phyloP scores from a whole-genome alignment of 2,113 vertebrate species.

The Ptychochromis oligacanthus region DNA sequence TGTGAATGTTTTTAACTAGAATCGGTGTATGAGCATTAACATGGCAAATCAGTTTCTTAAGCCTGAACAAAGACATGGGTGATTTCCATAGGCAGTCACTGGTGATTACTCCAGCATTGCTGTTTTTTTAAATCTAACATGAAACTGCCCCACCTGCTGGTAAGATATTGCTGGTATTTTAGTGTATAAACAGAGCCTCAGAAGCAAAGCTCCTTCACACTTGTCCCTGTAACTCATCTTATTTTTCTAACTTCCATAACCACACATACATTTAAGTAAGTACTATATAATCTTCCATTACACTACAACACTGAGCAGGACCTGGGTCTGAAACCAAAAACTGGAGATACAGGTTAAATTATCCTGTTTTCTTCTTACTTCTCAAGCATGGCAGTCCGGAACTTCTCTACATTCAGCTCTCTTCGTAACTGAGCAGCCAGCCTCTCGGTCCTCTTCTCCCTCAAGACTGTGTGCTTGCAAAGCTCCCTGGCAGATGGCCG shows the following conservation, averaged over 20 bases:
- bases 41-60: background rate
- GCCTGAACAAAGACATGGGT: background rate
- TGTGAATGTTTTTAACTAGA: background rate
- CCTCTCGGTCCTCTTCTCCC: constrained; percentile 79
- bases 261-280: background rate
- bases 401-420: constrained; percentile 90
- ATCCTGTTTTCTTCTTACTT: constrained; percentile 76
- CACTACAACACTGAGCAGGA: background rate
- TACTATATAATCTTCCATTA: background rate
- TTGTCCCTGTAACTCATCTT: background rate
- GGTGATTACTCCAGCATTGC: background rate
- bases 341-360: background rate
- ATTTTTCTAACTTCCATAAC: background rate
- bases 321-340: rapidly evolving
- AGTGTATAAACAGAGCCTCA: background rate
- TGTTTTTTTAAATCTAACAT: background rate
- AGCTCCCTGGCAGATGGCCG: constrained; percentile 89
- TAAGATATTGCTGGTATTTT: background rate
- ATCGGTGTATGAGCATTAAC: background rate
- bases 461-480: constrained; percentile 83
- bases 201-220: background rate
- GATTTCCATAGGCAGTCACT: background rate
- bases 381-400: constrained; percentile 91
- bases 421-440: constrained; percentile 85
- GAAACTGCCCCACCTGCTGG: constrained; percentile 28